A percentile compares a stretch with the other conserved stretches of the same genome.
Conservation (phyloP, 2,113 vertebrate genomes). For the Diadophis punctatus region DNA sequence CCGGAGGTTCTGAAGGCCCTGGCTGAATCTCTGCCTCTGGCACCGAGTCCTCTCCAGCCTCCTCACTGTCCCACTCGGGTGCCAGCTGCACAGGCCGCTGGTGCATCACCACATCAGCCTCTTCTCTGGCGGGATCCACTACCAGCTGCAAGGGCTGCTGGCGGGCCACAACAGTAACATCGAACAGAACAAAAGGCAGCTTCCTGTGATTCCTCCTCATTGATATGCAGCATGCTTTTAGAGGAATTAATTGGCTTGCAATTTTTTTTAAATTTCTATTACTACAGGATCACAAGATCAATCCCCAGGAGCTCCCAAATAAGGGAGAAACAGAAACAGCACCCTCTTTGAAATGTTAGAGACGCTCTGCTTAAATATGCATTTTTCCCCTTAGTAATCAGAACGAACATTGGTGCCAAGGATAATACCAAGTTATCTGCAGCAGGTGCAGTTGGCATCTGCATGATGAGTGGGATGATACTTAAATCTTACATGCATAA, state of each 20-base stretch:
- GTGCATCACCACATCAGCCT: too few species aligned
- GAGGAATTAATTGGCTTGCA: background rate
- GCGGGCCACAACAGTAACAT: too few species aligned
- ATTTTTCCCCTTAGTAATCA: background rate
- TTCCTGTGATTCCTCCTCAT: background rate
- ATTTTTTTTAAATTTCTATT: background rate
- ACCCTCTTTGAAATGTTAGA: background rate
- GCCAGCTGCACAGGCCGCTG: too few species aligned
- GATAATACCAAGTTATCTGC: background rate
- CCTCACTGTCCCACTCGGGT: too few species aligned
- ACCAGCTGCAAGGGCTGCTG: too few species aligned
- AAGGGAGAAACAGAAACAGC: background rate
- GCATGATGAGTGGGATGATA: background rate
- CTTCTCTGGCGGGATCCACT: too few species aligned
- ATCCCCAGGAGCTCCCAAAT: background rate
- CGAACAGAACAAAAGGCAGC: background rate
- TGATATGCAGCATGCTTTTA: background rate
- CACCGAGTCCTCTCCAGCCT: too few species aligned
- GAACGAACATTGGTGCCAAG: background rate
- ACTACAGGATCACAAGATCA: background rate
- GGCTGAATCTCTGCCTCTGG: too few species aligned
- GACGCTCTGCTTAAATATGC: background rate
- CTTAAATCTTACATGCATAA: background rate
- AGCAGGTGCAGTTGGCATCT: background rate
- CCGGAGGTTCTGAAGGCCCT: too few species aligned